Base-by-base conservation (phyloP, 2,888 invertebrate species). In the Macropis europaea region DNA sequence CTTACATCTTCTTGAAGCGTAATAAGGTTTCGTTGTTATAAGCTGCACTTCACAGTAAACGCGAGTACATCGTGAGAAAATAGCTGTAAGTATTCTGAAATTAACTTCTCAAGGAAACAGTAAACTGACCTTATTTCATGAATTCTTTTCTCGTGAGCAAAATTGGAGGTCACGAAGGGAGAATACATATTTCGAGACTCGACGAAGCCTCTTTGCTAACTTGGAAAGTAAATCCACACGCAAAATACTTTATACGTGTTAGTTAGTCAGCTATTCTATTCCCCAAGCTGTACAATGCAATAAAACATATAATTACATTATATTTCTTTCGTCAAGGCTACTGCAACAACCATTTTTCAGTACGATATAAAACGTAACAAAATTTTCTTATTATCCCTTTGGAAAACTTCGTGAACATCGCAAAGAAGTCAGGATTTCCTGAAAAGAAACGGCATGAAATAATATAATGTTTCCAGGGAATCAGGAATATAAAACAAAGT, bases 101-200 rank as follows among this genome's bases (percentile, higher is more conserved):
- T 69, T 69, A 59, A 19, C 45, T 69, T 59, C 52, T 38, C 67
- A 48, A 68, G 57, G 57, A 68, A 69, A 69, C 69, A 24, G 57
- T 45, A 54, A 54, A 66, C 45, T 69, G 69, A 67, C 67, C 69
- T 69, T 59, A 67, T 59, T 68, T 48, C 68, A 17, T 28, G 32
- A 67, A 59, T 67, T 67, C 59, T 67, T 67, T 47, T n/a, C 57
- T 24, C 57, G 15, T 32, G 48, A 30, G 36, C 2, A 66, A 43
- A 66, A 64, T 50, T 34, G 36, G 54, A 38, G 43, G 28, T n/a
- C 28, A 17, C 48, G 26, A 36, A 24, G 22, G 7, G 15, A 43
- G 48, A 30, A 48, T 38, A 34, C 15, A 45, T 28, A 4, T 47
- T 36, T 22, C 22, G 17, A 47, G 13, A 19, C 24, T 26, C 17